Evolutionary conservation across 2,888 invertebrate genomes (phyloP), one percentile per base, ranked within the genome.

Genomic region (Brachypalpus laphriformis): DNA sequence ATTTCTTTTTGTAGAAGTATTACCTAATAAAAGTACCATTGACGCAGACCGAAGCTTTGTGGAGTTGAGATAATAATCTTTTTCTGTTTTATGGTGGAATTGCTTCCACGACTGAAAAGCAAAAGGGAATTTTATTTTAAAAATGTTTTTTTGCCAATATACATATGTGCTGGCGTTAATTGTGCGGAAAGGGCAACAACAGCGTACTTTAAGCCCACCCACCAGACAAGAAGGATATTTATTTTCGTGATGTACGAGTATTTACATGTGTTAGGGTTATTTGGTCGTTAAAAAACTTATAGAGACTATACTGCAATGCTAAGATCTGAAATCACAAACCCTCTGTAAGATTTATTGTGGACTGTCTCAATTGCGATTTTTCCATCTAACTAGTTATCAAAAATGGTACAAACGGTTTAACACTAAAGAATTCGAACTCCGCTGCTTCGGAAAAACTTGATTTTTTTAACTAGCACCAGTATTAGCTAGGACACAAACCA

Each of bases 21-120:
- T 51, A 9, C 51, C 47, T 63, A 85, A 45, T 75, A 47, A 66
- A 85, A 85, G 47, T 85, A 85, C 49, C 70, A 80, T 16, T 85
- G 74, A 70, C 83, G 83, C 11, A 85, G 70, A 65, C 80, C 75
- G 37, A 85, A 85, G 59, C 59, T 85, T 68, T 65, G 70, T 51
- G 83, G 75, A 20, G 63, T 85, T 42, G 83, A 75, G 63, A 80
- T 70, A 68, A 74, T 42, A 45, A 85, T 61, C 70, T 85, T 85
- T 71, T 70, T 85, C 63, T 78, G 61, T 80, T 75, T 85, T 42
- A 80, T 61, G 42, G 75, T 85, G 80, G 83, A 80, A 75, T 47
- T 51, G 22, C 31, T 57, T 75, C 83, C 83, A 85, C 80, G 28
- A 85, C 83, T 85, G 83, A 85, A 85, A 85, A 66, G n/a, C 80